Percentiles rank a stretch among this genome's conserved stretches.
Evolutionary conservation across 2,113 vertebrate species (phyloP).

Genomic region (Oophaga pumilio): DNA sequence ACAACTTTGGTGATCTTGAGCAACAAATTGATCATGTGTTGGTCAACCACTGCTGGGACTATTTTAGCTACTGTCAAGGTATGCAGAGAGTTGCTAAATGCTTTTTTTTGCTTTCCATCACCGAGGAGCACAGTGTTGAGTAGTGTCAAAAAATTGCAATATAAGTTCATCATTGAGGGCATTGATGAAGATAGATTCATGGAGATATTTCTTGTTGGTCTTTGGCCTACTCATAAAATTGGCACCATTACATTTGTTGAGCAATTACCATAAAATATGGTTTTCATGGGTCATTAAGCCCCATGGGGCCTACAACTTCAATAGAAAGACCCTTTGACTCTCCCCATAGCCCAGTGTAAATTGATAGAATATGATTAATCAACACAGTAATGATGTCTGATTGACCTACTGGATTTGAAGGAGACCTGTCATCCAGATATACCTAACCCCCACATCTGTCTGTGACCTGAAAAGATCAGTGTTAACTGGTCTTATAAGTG

Average conservation of each 20-base stretch:
- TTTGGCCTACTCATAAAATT: neutral
- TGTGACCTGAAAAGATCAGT: too few species aligned
- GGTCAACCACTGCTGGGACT: neutral
- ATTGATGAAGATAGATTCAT: neutral
- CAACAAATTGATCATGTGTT: neutral
- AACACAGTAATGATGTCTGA: too few species aligned
- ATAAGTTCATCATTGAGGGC: neutral
- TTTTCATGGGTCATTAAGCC: too few species aligned
- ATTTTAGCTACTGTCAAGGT: neutral
- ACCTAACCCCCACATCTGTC: too few species aligned
- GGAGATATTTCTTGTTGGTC: neutral
- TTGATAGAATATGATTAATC: neutral
- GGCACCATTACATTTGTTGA: neutral
- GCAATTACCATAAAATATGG: neutral
- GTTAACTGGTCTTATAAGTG: too few species aligned
- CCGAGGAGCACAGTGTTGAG: neutral
- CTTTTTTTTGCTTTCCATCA: neutral
- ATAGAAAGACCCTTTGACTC: neutral
- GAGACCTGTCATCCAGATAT: too few species aligned
- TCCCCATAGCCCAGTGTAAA: neutral
- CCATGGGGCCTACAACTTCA: neutral
- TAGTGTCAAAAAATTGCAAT: neutral
- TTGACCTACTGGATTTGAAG: too few species aligned
- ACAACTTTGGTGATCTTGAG: neutral
- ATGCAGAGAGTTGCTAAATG: neutral